Evolutionary conservation across 1,140 invertebrate species (phyloP).

Genomic region (Anastatus disparis): DNA sequence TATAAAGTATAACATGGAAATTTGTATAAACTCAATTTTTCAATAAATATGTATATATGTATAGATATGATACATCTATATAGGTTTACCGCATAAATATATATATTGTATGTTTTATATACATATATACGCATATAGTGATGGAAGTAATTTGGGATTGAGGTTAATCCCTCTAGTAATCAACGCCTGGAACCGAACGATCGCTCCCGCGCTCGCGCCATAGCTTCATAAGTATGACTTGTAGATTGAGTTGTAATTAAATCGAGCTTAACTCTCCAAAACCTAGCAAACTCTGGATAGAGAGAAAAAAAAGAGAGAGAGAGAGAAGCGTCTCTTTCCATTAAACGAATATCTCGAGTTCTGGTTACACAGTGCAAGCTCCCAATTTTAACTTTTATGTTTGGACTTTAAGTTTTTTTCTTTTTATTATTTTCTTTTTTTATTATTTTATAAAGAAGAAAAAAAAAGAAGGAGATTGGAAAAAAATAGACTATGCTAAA

Average conservation of each 20-base stretch:
- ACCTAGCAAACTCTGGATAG: background rate
- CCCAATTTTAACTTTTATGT: background rate
- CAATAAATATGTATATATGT: background rate
- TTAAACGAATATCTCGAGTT: no score
- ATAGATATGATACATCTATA: background rate
- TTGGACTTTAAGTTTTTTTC: background rate
- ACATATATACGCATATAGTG: background rate
- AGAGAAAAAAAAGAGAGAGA: no score
- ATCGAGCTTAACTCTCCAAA: conserved; percentile 35
- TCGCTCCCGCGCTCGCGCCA: conserved; percentile 25
- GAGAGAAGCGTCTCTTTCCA: no score
- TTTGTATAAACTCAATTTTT: conserved; percentile 25
- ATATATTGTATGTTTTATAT: background rate
- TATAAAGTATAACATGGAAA: no score
- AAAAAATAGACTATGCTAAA: background rate
- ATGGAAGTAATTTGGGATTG: conserved; percentile 41
- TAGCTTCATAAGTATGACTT: conserved; percentile 34
- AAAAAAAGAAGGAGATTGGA: background rate
- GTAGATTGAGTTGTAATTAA: conserved; percentile 41
- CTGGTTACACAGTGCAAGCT: background rate
- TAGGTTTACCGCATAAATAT: conserved; percentile 2
- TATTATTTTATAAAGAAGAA: background rate
- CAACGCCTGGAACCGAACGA: conserved; percentile 31
- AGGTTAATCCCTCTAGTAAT: conserved; percentile 42
- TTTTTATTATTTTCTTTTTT: no score